Evolutionary conservation across 2,888 invertebrate species (phyloP), one percentile per base, ranked within the genome.

Genomic region (Auanema sp.): DNA sequence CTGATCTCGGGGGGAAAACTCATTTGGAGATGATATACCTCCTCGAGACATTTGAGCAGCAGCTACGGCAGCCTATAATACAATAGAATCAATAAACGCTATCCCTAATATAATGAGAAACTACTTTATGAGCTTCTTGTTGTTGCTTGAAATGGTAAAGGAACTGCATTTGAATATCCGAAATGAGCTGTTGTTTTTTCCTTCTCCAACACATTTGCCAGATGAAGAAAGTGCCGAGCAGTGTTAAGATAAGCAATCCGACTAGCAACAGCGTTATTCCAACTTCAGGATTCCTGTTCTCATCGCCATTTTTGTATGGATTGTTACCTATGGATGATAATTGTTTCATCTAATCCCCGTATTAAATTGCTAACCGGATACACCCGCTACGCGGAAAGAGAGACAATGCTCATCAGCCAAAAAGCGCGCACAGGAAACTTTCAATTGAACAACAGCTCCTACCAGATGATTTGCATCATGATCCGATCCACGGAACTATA

Each of bases 141-240:
- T 63, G 61, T 47, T 78, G 68, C 51, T 61, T 50, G 55, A 69
- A 65, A 44, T 78, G 73, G 43, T 79, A 75, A 41, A 80, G 65
- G 44, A 79, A 77, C 58, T 83, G 81, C 67, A 79, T 61, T 58
- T 83, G 83, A 18, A 83, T 78, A 12, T 77, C 69, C 16, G 73
- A 71, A 10, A 80, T 75, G 50, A 83, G 65, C 52, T 25, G 54
- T 41, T 66, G 25, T 49, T 72, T 72, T 21, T 72, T 66, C 11
- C 66, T 65, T 18, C 61, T 64, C 72, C 72, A 72, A 47, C 72
- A 72, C 12, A 66, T 21, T 18, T 66, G 60, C 61, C 72, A 69
- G 21, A 69, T 44, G 18, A 66, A 49, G 41, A 66, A 68, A 1
- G 68, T 68, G 33, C 58, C 54, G 8, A 68, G 14, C 1, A 64